These are phyloP conservation scores for Scomber colias DNA, from an alignment of 2,113 vertebrate genomes.

Conservation along the genomic window DNA sequence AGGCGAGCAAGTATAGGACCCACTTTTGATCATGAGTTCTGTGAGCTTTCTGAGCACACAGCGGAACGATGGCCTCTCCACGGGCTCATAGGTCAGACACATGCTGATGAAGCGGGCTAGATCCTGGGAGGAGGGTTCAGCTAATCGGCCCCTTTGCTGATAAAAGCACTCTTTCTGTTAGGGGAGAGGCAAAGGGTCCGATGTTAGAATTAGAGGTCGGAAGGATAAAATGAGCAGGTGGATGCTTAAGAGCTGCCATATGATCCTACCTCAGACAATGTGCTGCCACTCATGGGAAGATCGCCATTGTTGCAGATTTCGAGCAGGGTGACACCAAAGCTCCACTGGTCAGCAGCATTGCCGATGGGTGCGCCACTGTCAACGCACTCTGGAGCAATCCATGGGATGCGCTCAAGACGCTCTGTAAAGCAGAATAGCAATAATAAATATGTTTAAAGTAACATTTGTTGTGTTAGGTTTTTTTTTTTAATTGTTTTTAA, in stretches of 20 bases:
- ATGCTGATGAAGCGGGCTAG: slow-evolving; percentile 89
- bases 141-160: slow-evolving; percentile 86
- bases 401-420: slow-evolving; percentile 92
- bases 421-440: slow-evolving; percentile 77
- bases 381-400: slow-evolving; percentile 94
- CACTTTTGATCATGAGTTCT: slow-evolving; percentile 88
- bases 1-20: slow-evolving; percentile 32
- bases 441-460: neutral
- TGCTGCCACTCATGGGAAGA: slow-evolving; percentile 85
- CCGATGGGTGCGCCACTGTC: slow-evolving; percentile 72
- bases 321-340: slow-evolving; percentile 92
- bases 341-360: slow-evolving; percentile 90
- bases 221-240: neutral
- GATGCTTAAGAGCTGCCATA: neutral
- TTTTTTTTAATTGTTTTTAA: neutral
- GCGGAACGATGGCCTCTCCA: slow-evolving; percentile 89
- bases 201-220: neutral
- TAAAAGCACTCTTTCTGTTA: slow-evolving; percentile 95
- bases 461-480: too few species aligned
- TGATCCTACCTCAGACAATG: slow-evolving; percentile 86
- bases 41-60: slow-evolving; percentile 91
- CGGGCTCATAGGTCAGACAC: slow-evolving; percentile 89
- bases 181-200: neutral
- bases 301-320: slow-evolving; percentile 95
- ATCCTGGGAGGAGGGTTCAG: slow-evolving; percentile 87